Evolutionary conservation across 2,888 invertebrate species (phyloP).

Genomic region (Philereme transversata): DNA sequence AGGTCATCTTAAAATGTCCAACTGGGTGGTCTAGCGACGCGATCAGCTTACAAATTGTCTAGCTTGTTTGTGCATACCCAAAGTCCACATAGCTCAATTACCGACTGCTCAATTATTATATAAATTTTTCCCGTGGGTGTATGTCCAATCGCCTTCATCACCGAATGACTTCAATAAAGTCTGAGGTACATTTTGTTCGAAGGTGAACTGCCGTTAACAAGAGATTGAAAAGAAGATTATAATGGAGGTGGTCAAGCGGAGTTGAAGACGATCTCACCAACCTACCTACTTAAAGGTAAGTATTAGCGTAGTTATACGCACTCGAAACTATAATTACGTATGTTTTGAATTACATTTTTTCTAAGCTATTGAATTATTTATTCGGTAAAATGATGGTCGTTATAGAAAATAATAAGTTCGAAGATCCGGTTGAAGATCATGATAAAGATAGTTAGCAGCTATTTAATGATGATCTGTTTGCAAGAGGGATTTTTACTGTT

Average conservation of each 20-base stretch:
- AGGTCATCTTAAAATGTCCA: conserved; percentile 37
- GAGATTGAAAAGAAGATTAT: too few relatives aligned
- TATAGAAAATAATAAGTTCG: conserved; percentile 50
- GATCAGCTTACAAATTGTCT: conserved; percentile 59
- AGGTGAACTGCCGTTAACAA: background rate
- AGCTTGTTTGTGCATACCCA: conserved; percentile 57
- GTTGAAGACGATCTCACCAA: conserved; percentile 11
- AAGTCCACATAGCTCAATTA: conserved; percentile 63
- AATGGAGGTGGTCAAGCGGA: background rate
- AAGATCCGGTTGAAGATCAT: conserved; percentile 54
- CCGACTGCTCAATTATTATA: conserved; percentile 63
- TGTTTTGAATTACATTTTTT: conserved; percentile 57
- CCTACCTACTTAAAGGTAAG: conserved; percentile 40
- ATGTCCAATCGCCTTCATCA: conserved; percentile 26
- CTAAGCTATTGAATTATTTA: conserved; percentile 59
- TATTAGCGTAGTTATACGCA: conserved; percentile 30
- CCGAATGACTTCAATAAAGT: conserved; percentile 3
- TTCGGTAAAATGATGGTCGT: conserved; percentile 53
- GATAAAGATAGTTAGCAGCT: conserved; percentile 49
- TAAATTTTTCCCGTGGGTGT: conserved; percentile 61
- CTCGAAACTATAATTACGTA: conserved; percentile 57
- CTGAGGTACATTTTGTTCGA: background rate
- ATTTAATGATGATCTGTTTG: conserved; percentile 38
- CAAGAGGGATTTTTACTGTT: conserved; percentile 35
- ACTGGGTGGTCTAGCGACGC: conserved; percentile 65